phyloP scores from a whole-genome alignment of 2,888 invertebrate genomes.

The Boloria selene region DNA sequence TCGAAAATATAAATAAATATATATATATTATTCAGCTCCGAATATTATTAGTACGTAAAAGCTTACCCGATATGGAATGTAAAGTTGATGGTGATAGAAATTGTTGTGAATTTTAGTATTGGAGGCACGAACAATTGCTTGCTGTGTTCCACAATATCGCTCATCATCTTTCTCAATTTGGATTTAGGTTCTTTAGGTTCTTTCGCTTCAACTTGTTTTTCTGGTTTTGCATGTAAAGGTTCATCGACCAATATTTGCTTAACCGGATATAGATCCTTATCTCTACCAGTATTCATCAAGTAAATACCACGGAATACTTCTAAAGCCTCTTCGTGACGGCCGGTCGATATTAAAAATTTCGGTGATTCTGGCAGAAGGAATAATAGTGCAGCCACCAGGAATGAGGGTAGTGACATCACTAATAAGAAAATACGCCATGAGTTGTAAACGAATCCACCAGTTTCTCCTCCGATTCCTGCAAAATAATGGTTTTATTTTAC shows the following conservation, averaged over 20 bases:
- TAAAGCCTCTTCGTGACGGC: constrained; percentile 90
- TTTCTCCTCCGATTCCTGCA: constrained; percentile 86
- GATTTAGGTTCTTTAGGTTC: constrained; percentile 83
- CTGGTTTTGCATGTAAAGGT: constrained; percentile 68
- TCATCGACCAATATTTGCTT: constrained; percentile 86
- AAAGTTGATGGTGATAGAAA: constrained; percentile 94
- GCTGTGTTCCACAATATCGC: constrained; percentile 90
- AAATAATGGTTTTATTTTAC: constrained; percentile 24
- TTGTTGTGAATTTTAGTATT: constrained; percentile 90
- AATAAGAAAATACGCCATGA: constrained; percentile 96
- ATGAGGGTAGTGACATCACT: constrained; percentile 93
- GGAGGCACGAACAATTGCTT: constrained; percentile 90
- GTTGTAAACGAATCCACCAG: constrained; percentile 89
- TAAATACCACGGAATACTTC: constrained; percentile 92
- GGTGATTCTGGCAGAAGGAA: constrained; percentile 95
- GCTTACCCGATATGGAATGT: constrained; percentile 94
- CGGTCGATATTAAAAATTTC: constrained; percentile 91
- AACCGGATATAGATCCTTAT: constrained; percentile 89
- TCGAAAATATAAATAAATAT: too few species aligned
- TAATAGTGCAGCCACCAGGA: constrained; percentile 91
- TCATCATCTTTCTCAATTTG: constrained; percentile 87
- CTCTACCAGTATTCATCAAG: constrained; percentile 89
- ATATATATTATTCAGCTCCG: too few species aligned
- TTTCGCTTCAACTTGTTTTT: constrained; percentile 84
- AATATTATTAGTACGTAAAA: too few species aligned